phyloP scores from a whole-genome alignment of 2,888 invertebrate species.

The Pycnomerus fuliginosus region DNA sequence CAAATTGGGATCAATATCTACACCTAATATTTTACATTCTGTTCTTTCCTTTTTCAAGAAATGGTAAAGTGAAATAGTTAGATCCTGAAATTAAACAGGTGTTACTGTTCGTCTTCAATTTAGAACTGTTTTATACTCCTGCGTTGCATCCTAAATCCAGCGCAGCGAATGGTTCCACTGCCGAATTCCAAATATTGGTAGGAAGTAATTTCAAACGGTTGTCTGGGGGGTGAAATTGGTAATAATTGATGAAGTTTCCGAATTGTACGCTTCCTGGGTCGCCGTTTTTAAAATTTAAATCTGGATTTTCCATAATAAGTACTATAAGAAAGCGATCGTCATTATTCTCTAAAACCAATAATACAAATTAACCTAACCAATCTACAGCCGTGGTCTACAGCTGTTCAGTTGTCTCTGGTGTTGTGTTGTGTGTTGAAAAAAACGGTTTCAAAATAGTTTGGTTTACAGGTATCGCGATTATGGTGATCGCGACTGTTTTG shows the following conservation, averaged over 20 bases:
- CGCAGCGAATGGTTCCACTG: conserved; percentile 27
- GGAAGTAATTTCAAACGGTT: conserved; percentile 67
- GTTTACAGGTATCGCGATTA: no score
- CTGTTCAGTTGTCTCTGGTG: no score
- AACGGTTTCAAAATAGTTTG: no score
- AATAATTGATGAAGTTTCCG: conserved; percentile 89
- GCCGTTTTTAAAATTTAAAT: conserved; percentile 54
- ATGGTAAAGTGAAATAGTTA: conserved; percentile 62
- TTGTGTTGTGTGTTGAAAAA: no score
- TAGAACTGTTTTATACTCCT: conserved; percentile 57
- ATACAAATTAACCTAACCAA: no score
- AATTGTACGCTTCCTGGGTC: conserved; percentile 77
- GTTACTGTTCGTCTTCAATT: conserved; percentile 5
- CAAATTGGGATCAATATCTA: conserved; percentile 73
- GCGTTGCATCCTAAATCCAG: conserved; percentile 75
- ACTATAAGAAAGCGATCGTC: no score
- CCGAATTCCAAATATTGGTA: conserved; percentile 50
- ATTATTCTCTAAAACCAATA: no score
- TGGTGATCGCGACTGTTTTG: no score
- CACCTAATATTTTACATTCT: conserved; percentile 58
- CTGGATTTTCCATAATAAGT: conserved; percentile 3
- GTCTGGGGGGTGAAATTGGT: conserved; percentile 73
- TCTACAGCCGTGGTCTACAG: no score
- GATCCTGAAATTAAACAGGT: conserved; percentile 54
- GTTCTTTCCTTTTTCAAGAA: conserved; percentile 56